phyloP scores from a whole-genome alignment of 2,113 vertebrate species.

The Chaetodon trifascialis region DNA sequence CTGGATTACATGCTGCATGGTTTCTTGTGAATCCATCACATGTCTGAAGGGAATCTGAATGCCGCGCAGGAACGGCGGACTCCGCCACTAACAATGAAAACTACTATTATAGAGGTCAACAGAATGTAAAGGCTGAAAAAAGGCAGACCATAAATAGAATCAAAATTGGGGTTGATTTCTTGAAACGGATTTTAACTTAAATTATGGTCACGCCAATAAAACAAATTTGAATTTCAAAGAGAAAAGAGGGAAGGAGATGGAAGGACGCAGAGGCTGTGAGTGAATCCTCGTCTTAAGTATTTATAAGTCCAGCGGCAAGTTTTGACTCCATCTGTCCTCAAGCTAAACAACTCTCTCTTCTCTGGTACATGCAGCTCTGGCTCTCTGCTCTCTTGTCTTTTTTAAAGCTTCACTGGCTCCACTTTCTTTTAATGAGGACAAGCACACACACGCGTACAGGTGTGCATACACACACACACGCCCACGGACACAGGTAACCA shows the following conservation, averaged over 20 bases:
- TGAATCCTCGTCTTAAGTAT: slow-evolving; percentile 17
- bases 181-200: not conserved
- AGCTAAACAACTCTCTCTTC: slow-evolving; percentile 42
- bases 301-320: slow-evolving; percentile 35
- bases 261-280: not conserved
- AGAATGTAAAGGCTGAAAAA: not conserved
- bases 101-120: not conserved
- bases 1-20: not conserved
- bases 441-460: slow-evolving; percentile 13
- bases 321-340: slow-evolving; percentile 26
- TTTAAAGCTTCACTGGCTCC: slow-evolving; percentile 40
- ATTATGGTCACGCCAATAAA: not conserved
- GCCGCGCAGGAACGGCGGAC: not conserved
- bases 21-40: not conserved
- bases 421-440: slow-evolving; percentile 41
- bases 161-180: not conserved
- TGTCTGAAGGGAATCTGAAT: not conserved
- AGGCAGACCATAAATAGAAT: not conserved
- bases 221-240: not conserved
- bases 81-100: not conserved
- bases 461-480: not conserved
- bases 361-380: slow-evolving; percentile 8
- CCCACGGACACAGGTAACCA: slow-evolving; percentile 25
- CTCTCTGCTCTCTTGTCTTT: slow-evolving; percentile 5
- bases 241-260: not conserved